These are phyloP conservation scores for Diprion similis DNA, from an alignment of 1,140 invertebrate species.

Conservation along the genomic window DNA sequence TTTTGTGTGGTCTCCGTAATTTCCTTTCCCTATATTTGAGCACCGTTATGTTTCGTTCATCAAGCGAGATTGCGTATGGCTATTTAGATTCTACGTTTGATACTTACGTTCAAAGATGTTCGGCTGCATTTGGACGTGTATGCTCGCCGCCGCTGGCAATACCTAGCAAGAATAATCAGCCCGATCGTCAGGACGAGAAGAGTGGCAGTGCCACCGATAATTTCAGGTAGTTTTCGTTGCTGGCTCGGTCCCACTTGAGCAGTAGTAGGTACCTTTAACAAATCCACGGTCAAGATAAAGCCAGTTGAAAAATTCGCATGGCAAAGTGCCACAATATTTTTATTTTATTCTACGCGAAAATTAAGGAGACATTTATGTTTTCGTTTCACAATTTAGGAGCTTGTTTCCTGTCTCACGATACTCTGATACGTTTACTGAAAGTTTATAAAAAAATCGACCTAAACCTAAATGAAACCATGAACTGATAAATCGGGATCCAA, in stretches of 20 bases:
- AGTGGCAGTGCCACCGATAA: conserved; percentile 48
- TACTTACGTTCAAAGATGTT: conserved; percentile 39
- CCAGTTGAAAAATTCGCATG: not conserved
- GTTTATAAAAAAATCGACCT: too few relatives aligned
- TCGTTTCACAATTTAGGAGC: too few relatives aligned
- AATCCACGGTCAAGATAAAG: too few relatives aligned
- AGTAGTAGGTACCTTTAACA: not conserved
- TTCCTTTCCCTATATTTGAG: conserved; percentile 10
- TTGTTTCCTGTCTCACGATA: too few relatives aligned
- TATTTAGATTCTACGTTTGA: not conserved
- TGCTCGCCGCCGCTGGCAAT: conserved; percentile 41
- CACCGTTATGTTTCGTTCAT: conserved; percentile 10
- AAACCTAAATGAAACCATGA: too few relatives aligned
- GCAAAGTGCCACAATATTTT: conserved; percentile 12
- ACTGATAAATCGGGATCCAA: too few relatives aligned
- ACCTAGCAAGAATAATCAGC: conserved; percentile 29
- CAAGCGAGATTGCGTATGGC: not conserved
- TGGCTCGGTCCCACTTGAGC: conserved; percentile 43
- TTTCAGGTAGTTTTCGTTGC: conserved; percentile 49
- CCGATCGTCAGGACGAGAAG: conserved; percentile 33
- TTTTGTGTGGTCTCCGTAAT: not conserved
- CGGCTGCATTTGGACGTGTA: conserved; percentile 41
- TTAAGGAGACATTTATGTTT: too few relatives aligned
- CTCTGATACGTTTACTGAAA: too few relatives aligned
- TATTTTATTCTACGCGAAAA: not conserved